A percentile compares a stretch with the other conserved stretches of the same genome.
Conservation (phyloP, 2,113 vertebrate species). For the Cygnus atratus region DNA sequence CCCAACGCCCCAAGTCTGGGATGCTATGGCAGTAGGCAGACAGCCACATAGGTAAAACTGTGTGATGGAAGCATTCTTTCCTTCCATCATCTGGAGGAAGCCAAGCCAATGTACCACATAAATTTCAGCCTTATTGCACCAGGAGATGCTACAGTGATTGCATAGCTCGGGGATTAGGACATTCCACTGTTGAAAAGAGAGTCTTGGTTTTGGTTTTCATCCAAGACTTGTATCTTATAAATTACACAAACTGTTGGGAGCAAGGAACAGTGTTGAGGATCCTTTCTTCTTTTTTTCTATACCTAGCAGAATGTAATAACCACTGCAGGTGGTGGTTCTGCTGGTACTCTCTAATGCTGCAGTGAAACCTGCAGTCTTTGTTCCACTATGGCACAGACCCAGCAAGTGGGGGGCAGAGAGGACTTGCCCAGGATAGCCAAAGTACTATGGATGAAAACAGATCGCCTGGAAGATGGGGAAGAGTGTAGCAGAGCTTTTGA, state of each 20-base stretch:
- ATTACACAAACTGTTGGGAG: neutral
- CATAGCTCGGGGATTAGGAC: neutral
- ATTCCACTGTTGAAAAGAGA: neutral
- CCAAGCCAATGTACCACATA: neutral
- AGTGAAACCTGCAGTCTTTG: neutral
- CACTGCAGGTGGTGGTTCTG: neutral
- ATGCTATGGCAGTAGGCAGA: neutral
- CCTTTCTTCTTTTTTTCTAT: neutral
- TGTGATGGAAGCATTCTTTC: neutral
- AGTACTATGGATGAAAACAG: neutral
- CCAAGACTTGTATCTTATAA: neutral
- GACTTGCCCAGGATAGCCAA: neutral
- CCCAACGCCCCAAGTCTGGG: neutral
- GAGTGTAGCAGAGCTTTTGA: neutral
- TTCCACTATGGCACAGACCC: neutral
- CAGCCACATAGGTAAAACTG: neutral
- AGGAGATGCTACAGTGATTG: neutral
- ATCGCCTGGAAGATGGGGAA: neutral
- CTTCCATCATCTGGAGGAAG: neutral
- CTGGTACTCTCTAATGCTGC: neutral
- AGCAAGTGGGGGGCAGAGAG: neutral
- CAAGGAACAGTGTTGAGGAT: neutral
- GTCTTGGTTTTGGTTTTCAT: neutral
- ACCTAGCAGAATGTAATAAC: neutral
- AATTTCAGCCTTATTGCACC: neutral